A percentile compares a stretch with the other conserved stretches of the same genome.
Conservation (phyloP, 2,113 vertebrate genomes). For the Rhinichthys klamathensis region DNA sequence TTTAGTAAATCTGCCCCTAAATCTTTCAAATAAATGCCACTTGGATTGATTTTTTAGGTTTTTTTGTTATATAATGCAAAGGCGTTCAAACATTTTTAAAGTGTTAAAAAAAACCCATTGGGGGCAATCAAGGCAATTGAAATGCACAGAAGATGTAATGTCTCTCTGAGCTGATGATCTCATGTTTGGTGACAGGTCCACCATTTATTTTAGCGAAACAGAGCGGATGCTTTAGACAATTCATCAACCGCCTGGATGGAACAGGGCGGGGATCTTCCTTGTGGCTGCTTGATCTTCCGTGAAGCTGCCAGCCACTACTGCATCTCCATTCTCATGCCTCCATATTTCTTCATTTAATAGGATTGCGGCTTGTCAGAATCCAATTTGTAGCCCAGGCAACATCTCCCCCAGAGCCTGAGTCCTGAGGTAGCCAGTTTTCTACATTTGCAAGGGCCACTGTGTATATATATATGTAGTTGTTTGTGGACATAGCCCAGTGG, state of each 20-base stretch:
- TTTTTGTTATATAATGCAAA: background rate
- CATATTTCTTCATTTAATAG: constrained; percentile 75
- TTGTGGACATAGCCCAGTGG: constrained; percentile 32
- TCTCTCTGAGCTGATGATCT: constrained; percentile 15
- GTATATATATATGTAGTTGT: constrained; percentile 31
- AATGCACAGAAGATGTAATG: background rate
- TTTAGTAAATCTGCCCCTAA: too few species aligned
- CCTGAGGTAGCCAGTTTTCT: constrained; percentile 25
- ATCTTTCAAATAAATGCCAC: too few species aligned
- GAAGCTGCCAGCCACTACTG: constrained; percentile 63
- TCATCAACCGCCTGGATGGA: constrained; percentile 40
- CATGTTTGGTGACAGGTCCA: constrained; percentile 22
- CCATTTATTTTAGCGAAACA: constrained; percentile 49
- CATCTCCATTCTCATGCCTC: constrained; percentile 56
- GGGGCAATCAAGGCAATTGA: background rate
- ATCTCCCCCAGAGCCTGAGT: constrained; percentile 51
- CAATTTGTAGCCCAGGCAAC: constrained; percentile 65
- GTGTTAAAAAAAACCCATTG: background rate
- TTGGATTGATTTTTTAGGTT: background rate
- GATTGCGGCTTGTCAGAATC: constrained; percentile 67
- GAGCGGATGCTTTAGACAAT: constrained; percentile 52
- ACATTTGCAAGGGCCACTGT: constrained; percentile 21
- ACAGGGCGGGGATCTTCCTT: constrained; percentile 16
- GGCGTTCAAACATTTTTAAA: background rate
- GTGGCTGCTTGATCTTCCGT: constrained; percentile 68